Conservation (phyloP, 2,113 vertebrate genomes). For the Takifugu bimaculatus region DNA sequence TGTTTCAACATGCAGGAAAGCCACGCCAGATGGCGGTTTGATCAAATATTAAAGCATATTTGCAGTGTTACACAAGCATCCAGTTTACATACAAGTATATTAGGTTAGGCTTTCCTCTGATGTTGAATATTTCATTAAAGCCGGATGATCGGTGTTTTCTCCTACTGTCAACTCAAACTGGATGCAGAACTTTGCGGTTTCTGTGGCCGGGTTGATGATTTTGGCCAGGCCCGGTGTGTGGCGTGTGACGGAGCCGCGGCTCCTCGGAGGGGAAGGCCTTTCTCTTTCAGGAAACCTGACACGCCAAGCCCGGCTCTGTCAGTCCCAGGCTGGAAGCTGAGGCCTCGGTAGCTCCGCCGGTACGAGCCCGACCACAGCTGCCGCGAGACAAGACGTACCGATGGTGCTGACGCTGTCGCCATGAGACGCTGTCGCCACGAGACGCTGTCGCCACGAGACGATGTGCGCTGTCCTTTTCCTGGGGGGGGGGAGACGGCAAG, state of each 20-base stretch:
- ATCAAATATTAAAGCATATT: slow-evolving; percentile 48
- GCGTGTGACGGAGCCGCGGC: slow-evolving; percentile 27
- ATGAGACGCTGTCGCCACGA: slow-evolving; percentile 22
- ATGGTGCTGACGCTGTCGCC: slow-evolving; percentile 36
- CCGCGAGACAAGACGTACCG: slow-evolving; percentile 52
- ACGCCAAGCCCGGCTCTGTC: slow-evolving; percentile 48
- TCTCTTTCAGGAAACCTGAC: slow-evolving; percentile 63
- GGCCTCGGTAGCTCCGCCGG: slow-evolving; percentile 58
- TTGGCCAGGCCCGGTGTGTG: slow-evolving; percentile 26
- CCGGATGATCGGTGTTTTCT: slow-evolving; percentile 42
- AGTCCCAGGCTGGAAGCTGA: slow-evolving; percentile 50
- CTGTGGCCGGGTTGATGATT: slow-evolving; percentile 47
- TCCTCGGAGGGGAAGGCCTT: slow-evolving; percentile 49
- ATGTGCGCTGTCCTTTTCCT: slow-evolving; percentile 36
- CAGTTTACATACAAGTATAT: slow-evolving; percentile 26
- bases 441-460: slow-evolving; percentile 35
- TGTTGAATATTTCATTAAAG: slow-evolving; percentile 62
- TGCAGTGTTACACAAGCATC: slow-evolving; percentile 19
- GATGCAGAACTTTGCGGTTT: slow-evolving; percentile 55
- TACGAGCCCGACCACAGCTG: slow-evolving; percentile 66
- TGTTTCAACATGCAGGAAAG: slow-evolving; percentile 21
- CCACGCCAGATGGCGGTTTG: slow-evolving; percentile 28
- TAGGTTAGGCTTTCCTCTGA: slow-evolving; percentile 38
- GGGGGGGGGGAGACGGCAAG: slow-evolving; percentile 14
- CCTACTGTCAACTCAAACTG: slow-evolving; percentile 47